phyloP scores from a whole-genome alignment of 2,113 vertebrate species.

The Mesembrinibis cayennensis region DNA sequence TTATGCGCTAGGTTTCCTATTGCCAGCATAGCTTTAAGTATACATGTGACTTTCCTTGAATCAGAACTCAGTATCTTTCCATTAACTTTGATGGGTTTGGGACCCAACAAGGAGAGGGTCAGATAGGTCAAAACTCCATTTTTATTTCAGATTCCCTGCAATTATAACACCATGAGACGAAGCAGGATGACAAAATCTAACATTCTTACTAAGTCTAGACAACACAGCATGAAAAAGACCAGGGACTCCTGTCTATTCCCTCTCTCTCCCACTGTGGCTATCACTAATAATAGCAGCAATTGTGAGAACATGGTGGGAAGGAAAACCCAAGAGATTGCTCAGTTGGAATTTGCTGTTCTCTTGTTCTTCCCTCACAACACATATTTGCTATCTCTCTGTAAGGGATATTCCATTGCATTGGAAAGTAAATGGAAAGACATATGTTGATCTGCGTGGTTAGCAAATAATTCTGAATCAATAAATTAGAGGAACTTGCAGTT shows the following conservation, averaged over 20 bases:
- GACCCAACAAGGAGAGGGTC: not conserved
- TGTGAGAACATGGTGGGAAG: slow-evolving; percentile 53
- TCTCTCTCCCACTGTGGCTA: slow-evolving; percentile 21
- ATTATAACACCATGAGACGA: not conserved
- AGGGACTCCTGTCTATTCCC: not conserved
- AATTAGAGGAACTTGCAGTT: not conserved
- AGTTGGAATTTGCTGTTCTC: not conserved
- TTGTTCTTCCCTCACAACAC: not conserved
- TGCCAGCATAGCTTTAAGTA: not conserved
- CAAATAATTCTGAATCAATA: slow-evolving; percentile 10
- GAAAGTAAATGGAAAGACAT: not conserved
- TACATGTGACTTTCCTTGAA: not conserved
- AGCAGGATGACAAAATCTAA: slow-evolving; percentile 28
- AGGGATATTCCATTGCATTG: not conserved
- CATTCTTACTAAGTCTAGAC: slow-evolving; percentile 61
- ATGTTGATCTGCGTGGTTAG: not conserved
- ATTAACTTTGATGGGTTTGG: not conserved
- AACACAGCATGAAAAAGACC: slow-evolving; percentile 55
- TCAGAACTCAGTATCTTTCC: not conserved
- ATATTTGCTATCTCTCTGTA: not conserved
- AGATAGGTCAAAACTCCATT: not conserved
- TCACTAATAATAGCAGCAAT: slow-evolving; percentile 46
- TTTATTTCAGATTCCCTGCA: slow-evolving; percentile 11
- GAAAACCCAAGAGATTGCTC: slow-evolving; percentile 42
- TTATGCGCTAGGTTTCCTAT: not conserved